A percentile compares a stretch with the other conserved stretches of the same genome.
phyloP scores from a whole-genome alignment of 2,113 vertebrate species.

The Spea bombifrons region DNA sequence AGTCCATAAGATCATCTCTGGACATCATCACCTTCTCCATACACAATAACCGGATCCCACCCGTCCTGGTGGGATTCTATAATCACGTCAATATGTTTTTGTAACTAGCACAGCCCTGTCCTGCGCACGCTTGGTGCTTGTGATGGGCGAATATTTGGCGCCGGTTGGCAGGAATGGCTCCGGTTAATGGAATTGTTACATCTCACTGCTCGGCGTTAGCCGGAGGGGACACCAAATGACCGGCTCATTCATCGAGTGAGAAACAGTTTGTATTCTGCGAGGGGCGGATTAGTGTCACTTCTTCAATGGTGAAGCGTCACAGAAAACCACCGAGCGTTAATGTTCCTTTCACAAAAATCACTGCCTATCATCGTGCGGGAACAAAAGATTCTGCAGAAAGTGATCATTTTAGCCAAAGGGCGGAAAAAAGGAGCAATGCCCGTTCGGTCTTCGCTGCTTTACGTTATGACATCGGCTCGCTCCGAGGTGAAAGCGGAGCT shows the following conservation, averaged over 20 bases:
- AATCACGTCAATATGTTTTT: no score
- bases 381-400: conserved; percentile 46
- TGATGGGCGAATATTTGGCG: no score
- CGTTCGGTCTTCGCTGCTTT: conserved; percentile 52
- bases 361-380: conserved; percentile 50
- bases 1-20: no score
- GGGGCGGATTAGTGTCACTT: neutral
- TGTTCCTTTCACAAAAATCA: conserved; percentile 47
- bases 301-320: neutral
- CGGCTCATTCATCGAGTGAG: neutral
- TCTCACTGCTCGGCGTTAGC: neutral
- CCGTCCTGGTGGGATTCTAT: no score
- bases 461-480: conserved; percentile 53
- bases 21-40: no score
- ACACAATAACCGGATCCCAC: no score
- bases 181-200: neutral
- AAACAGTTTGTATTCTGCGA: neutral
- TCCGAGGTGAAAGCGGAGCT: conserved; percentile 52
- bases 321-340: conserved; percentile 44
- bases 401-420: conserved; percentile 51
- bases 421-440: conserved; percentile 46
- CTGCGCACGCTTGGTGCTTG: no score
- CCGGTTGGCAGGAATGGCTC: neutral
- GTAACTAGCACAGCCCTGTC: no score
- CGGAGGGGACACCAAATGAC: neutral